A percentile compares a stretch with the other conserved stretches of the same genome.
Evolutionary conservation across 1,140 invertebrate species (phyloP).

Genomic region (Drosophila nannoptera): DNA sequence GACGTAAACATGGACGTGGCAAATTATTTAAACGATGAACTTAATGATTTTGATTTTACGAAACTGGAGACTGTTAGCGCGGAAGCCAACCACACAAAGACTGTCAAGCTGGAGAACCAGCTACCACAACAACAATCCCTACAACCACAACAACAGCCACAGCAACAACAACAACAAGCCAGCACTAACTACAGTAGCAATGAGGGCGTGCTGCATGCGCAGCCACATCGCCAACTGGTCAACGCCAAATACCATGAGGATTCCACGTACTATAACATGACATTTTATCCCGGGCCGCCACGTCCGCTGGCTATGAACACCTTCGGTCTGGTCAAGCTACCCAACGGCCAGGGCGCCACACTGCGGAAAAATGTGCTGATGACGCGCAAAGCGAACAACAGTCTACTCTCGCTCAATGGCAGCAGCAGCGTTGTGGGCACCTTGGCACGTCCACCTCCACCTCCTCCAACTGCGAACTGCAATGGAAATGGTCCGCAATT

Average conservation of each 20-base stretch:
- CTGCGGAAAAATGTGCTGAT: constrained; percentile 68
- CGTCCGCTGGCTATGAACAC: constrained; percentile 71
- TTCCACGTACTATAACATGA: constrained; percentile 62
- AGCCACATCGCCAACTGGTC: constrained; percentile 51
- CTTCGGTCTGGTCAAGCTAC: constrained; percentile 69
- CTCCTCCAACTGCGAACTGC: constrained; percentile 39
- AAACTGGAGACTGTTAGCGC: constrained; percentile 72
- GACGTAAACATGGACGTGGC: constrained; percentile 5
- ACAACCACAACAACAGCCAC: constrained; percentile 31
- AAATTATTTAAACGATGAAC: constrained; percentile 52
- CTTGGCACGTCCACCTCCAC: constrained; percentile 50
- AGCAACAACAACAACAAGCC: constrained; percentile 16
- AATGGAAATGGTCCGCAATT: constrained; percentile 19
- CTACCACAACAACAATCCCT: constrained; percentile 34
- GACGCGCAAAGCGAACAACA: constrained; percentile 70
- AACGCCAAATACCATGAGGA: constrained; percentile 71
- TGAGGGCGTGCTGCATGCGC: constrained; percentile 11
- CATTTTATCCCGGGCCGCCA: constrained; percentile 65
- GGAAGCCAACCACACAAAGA: constrained; percentile 62
- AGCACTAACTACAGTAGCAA: constrained; percentile 21
- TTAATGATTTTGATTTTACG: constrained; percentile 62
- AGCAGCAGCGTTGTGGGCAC: constrained; percentile 61
- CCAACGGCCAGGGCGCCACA: constrained; percentile 66
- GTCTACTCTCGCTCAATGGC: constrained; percentile 54
- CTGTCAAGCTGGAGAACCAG: constrained; percentile 68